Percentiles rank a stretch among this genome's conserved stretches.
Conservation (phyloP, 2,797 vertebrate species). For the Sebastolobus altivelis region DNA sequence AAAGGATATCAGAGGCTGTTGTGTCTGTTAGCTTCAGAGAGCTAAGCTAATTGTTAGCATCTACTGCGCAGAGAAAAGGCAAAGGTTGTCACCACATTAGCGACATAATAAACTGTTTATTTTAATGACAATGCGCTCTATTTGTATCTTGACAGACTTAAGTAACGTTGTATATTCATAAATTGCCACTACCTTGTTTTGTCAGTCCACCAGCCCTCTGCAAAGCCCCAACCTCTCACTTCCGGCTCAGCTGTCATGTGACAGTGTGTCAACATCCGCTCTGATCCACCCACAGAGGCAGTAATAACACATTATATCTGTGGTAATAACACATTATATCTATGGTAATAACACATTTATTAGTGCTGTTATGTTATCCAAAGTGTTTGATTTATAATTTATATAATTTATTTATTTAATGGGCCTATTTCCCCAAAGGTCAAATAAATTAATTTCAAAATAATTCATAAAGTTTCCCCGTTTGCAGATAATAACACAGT, state of each 20-base stretch:
- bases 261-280: conserved; percentile 25
- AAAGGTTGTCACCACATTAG: rapidly evolving
- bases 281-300: not conserved
- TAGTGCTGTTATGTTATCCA: too few relatives aligned
- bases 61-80: not conserved
- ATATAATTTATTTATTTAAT: too few relatives aligned
- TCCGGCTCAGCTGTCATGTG: conserved; percentile 73
- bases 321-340: not conserved
- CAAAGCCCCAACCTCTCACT: conserved; percentile 58
- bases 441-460: too few relatives aligned
- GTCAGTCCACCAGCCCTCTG: conserved; percentile 36
- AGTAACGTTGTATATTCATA: not conserved
- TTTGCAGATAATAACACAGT: too few relatives aligned
- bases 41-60: conserved; percentile 41
- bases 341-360: too few relatives aligned
- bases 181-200: conserved; percentile 57
- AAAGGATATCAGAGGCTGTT: not conserved
- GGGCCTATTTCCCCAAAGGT: too few relatives aligned
- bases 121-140: rapidly evolving
- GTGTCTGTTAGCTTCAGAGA: conserved; percentile 28
- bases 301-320: not conserved
- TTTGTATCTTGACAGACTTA: not conserved
- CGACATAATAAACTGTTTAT: not conserved
- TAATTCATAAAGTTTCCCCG: too few relatives aligned
- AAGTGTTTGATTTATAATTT: too few relatives aligned